Base-by-base conservation (phyloP, 2,888 invertebrate genomes). In the Rhagophthalmus giganteus region DNA sequence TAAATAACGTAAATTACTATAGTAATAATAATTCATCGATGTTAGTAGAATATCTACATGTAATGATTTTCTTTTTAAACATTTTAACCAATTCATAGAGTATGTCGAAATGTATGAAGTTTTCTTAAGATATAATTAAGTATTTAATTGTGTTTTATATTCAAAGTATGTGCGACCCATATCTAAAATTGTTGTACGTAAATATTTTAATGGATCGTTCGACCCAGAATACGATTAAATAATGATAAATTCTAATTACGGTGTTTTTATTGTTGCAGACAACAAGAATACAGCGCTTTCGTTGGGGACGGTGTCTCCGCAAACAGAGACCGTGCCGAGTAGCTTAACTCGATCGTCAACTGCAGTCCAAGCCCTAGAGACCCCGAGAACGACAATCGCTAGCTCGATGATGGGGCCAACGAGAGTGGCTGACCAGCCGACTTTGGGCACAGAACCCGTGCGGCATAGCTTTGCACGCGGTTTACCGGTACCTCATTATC, bases 401-500 rank as follows among this genome's bases (percentile, higher is more conserved):
- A 54, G 48, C 24, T 26, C 41, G 25, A 25, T 26, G 13, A 32
- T 26, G 11, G 28, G 38, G 14, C 49, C 54, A 14, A 46, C 54
- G 12, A 39, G 42, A 24, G 28, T 25, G 34, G 25, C 37, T 2
- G 26, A 37, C 12, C 41, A 24, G 10, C 32, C 40, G 16, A 49
- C 48, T 8, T 33, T 34, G n/a, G 47, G 57, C 16, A 60, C 61
- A 10, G 65, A 64, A 52, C 57, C 64, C 24, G 64, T 67, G 28
- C 62, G 68, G 38, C 68, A 69, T 51, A 64, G 65, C 55, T 58
- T 64, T 32, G 68, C 62, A 31, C 67, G 69, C 31, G 65, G 66
- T 44, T 67, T 67, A 40, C 66, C 66, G 15, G 58, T 61, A 38
- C 68, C 70, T 33, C 70, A 70, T 59, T 72, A 67, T 55, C 86